Percentiles rank a stretch among this genome's conserved stretches.
phyloP scores from a whole-genome alignment of 2,113 vertebrate genomes.

The Mastomys natalensis region DNA sequence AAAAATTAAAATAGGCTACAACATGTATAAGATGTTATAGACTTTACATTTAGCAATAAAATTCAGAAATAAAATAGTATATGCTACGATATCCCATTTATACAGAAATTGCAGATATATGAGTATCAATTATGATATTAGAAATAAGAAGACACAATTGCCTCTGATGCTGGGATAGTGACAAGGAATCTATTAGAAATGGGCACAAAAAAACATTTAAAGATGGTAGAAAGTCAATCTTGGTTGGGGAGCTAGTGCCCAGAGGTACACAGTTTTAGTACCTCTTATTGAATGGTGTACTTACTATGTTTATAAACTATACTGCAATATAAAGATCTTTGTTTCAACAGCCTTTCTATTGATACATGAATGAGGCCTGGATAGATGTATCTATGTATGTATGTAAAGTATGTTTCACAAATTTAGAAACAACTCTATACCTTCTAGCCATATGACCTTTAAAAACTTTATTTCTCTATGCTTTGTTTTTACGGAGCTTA shows the following conservation, averaged over 20 bases:
- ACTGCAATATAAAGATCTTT: neutral
- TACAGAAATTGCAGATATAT: neutral
- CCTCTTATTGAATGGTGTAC: neutral
- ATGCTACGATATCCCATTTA: neutral
- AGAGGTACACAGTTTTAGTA: neutral
- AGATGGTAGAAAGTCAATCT: neutral
- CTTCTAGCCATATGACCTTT: neutral
- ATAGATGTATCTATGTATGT: neutral
- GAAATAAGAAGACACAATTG: conserved; percentile 11
- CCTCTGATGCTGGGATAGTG: neutral
- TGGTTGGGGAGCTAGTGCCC: neutral
- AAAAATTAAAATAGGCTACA: neutral
- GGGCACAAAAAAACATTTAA: neutral
- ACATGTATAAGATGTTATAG: neutral
- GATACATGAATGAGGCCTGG: neutral
- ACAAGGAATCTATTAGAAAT: neutral
- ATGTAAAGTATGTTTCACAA: neutral
- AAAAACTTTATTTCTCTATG: conserved; percentile 5
- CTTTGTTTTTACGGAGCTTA: conserved; percentile 18
- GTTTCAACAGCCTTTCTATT: neutral
- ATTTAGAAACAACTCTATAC: neutral
- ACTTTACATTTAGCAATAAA: neutral
- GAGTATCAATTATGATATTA: neutral
- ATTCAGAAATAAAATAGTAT: neutral
- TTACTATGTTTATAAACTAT: neutral